Conservation (phyloP, 2,797 vertebrate species). For the Astyanax mexicanus region DNA sequence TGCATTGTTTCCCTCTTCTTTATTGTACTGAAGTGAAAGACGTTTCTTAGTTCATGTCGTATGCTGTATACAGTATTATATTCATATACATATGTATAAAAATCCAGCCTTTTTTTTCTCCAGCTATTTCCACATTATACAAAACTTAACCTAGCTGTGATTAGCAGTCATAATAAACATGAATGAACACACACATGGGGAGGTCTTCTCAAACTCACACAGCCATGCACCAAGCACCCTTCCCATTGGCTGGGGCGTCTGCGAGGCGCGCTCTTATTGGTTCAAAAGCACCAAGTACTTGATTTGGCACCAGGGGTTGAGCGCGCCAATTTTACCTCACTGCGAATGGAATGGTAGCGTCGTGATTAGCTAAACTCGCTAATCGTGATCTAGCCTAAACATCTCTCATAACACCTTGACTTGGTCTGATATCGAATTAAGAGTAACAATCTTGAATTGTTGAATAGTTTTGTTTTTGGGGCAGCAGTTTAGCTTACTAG, state of each 20-base stretch:
- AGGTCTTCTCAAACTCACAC: constrained; percentile 72
- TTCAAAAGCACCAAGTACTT: constrained; percentile 44
- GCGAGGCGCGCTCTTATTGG: constrained; percentile 36
- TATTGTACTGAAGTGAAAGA: constrained; percentile 78
- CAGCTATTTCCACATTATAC: constrained; percentile 74
- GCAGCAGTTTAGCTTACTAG: too few species aligned
- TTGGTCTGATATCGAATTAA: too few species aligned
- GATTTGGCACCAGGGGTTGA: constrained; percentile 56
- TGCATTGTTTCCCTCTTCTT: constrained; percentile 58
- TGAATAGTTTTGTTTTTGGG: too few species aligned
- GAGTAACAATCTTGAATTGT: too few species aligned
- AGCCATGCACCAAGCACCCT: constrained; percentile 53
- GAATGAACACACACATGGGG: constrained; percentile 75
- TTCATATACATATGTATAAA: constrained; percentile 77
- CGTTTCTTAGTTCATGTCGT: constrained; percentile 73
- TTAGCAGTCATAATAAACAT: constrained; percentile 69
- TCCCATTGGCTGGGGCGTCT: constrained; percentile 52
- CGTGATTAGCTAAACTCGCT: too few species aligned
- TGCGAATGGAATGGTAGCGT: too few species aligned
- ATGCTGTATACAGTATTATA: constrained; percentile 78
- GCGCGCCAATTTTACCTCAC: too few species aligned
- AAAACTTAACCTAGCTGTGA: constrained; percentile 76
- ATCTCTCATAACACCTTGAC: too few species aligned
- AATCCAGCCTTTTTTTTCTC: constrained; percentile 63
- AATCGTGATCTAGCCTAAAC: too few species aligned